Evolutionary conservation across 2,113 vertebrate genomes (phyloP).

Genomic region (Paramormyrops kingsleyae): DNA sequence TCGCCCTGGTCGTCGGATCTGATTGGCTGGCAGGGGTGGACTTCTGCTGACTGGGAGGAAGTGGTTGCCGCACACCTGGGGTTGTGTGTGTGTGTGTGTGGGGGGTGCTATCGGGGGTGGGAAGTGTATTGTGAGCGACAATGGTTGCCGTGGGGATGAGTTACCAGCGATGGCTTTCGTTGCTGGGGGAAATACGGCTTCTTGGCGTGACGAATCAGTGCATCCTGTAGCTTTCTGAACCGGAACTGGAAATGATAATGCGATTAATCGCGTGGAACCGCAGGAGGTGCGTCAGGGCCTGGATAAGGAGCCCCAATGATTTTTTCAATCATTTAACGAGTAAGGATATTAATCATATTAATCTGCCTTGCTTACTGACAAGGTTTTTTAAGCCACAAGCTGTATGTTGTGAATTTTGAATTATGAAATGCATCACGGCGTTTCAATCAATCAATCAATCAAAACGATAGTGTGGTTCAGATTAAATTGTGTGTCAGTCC

Average conservation of each 20-base stretch:
- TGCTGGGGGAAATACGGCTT: not conserved
- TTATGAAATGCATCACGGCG: not conserved
- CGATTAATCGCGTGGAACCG: not conserved
- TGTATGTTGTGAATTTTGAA: not conserved
- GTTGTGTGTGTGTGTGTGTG: not conserved
- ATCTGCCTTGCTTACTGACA: not conserved
- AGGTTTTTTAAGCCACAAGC: not conserved
- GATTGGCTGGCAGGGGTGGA: not conserved
- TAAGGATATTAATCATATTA: not conserved
- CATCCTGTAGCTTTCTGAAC: not conserved
- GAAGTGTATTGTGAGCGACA: not conserved
- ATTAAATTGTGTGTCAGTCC: not conserved
- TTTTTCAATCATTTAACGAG: not conserved
- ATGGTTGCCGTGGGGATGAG: not conserved
- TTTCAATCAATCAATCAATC: not conserved
- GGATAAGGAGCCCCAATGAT: not conserved
- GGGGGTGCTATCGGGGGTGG: not conserved
- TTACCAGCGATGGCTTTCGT: not conserved
- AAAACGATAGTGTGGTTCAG: not conserved
- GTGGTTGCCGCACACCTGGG: not conserved
- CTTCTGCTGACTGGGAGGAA: not conserved
- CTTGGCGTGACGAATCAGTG: not conserved
- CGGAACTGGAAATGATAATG: not conserved
- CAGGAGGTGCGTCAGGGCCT: not conserved
- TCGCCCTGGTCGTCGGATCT: not conserved